Evolutionary conservation across 1,140 invertebrate genomes (phyloP).

Genomic region (Hestina assimilis): DNA sequence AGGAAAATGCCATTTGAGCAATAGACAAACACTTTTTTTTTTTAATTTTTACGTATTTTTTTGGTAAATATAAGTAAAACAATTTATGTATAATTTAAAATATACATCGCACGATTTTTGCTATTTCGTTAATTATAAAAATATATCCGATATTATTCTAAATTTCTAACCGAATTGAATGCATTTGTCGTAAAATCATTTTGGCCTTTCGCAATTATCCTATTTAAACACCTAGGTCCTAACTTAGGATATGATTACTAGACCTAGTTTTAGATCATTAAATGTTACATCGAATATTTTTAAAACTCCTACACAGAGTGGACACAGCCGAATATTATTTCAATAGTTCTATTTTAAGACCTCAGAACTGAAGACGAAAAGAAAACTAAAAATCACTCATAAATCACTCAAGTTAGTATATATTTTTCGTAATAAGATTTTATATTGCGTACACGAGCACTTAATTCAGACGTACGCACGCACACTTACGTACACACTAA

Average conservation of each 20-base stretch:
- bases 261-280: background rate
- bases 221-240: constrained; percentile 5
- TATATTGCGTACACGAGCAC: background rate
- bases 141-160: background rate
- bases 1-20: constrained; percentile 2
- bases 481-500: no score
- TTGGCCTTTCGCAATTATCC: constrained; percentile 1
- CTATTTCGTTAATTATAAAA: background rate
- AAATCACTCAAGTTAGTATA: no score
- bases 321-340: constrained; percentile 1
- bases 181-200: background rate
- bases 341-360: background rate
- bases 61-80: background rate
- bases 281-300: background rate
- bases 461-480: no score
- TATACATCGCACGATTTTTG: no score
- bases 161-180: background rate
- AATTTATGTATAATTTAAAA: background rate
- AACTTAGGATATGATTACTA: background rate
- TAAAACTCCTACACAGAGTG: background rate
- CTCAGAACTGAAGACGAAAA: background rate
- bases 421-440: background rate
- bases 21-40: background rate
- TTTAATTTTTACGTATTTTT: background rate
- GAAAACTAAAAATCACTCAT: no score